A percentile compares a stretch with the other conserved stretches of the same genome.
phyloP scores from a whole-genome alignment of 2,888 invertebrate species.

The Bellardia bayeri region DNA sequence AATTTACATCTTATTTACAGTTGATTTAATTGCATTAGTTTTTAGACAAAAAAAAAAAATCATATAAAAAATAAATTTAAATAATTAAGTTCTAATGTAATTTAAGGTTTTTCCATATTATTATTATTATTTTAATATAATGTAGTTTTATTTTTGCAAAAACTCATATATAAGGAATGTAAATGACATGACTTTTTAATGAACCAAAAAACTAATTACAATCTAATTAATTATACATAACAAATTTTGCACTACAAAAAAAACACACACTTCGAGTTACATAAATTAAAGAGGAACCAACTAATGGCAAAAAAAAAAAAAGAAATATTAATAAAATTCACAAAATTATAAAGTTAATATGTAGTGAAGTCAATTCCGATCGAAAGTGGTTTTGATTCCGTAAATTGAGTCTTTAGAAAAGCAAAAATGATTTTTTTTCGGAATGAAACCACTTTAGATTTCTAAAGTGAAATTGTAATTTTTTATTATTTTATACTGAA shows the following conservation, averaged over 20 bases:
- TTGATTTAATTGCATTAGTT: neutral
- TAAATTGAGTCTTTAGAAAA: too few relatives aligned
- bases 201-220: constrained; percentile 38
- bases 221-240: constrained; percentile 55
- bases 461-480: too few relatives aligned
- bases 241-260: constrained; percentile 24
- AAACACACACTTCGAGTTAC: constrained; percentile 1
- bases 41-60: neutral
- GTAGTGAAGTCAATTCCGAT: too few relatives aligned
- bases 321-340: neutral
- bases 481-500: too few relatives aligned
- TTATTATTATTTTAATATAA: neutral
- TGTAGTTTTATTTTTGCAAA: neutral
- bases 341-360: too few relatives aligned
- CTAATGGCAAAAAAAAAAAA: neutral
- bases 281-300: constrained; percentile 8
- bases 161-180: neutral
- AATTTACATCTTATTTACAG: neutral
- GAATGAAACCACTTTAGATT: too few relatives aligned
- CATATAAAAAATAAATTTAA: neutral
- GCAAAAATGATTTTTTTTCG: too few relatives aligned
- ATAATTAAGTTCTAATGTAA: neutral
- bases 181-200: constrained; percentile 48
- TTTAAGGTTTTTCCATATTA: neutral
- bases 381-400: too few relatives aligned